These are phyloP conservation scores for Cantharis nigra DNA, from an alignment of 2,888 invertebrate genomes.

Conservation along the genomic window DNA sequence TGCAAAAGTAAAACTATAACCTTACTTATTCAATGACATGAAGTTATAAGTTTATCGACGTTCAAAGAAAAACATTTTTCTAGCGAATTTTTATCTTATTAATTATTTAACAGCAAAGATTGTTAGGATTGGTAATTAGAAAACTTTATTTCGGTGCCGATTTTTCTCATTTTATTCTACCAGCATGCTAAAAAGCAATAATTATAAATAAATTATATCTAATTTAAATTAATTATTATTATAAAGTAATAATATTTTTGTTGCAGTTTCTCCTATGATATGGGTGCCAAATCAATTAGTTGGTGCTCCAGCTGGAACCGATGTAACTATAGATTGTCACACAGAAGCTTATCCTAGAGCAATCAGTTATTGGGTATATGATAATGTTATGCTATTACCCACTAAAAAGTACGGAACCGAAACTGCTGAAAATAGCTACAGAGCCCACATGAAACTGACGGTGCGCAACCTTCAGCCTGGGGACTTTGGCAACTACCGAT, in stretches of 20 bases:
- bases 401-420: conserved; percentile 87
- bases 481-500: conserved; percentile 90
- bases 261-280: conserved; percentile 89
- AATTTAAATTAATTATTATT: not conserved
- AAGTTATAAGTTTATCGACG: too few relatives aligned
- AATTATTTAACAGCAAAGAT: too few relatives aligned
- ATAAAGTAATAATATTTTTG: conserved; percentile 28
- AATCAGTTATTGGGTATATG: conserved; percentile 92
- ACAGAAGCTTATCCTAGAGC: conserved; percentile 91
- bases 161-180: too few relatives aligned
- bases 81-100: too few relatives aligned
- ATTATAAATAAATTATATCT: too few relatives aligned
- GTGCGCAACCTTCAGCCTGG: conserved; percentile 80
- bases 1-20: too few relatives aligned
- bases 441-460: conserved; percentile 87
- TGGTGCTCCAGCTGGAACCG: conserved; percentile 87
- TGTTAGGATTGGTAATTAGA: too few relatives aligned
- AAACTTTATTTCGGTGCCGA: too few relatives aligned
- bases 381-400: conserved; percentile 86
- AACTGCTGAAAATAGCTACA: conserved; percentile 83
- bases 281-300: conserved; percentile 94
- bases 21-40: too few relatives aligned
- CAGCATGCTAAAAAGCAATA: too few relatives aligned
- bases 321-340: conserved; percentile 91
- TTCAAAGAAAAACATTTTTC: too few relatives aligned